phyloP scores from a whole-genome alignment of 2,113 vertebrate species.

The Chionomys nivalis region DNA sequence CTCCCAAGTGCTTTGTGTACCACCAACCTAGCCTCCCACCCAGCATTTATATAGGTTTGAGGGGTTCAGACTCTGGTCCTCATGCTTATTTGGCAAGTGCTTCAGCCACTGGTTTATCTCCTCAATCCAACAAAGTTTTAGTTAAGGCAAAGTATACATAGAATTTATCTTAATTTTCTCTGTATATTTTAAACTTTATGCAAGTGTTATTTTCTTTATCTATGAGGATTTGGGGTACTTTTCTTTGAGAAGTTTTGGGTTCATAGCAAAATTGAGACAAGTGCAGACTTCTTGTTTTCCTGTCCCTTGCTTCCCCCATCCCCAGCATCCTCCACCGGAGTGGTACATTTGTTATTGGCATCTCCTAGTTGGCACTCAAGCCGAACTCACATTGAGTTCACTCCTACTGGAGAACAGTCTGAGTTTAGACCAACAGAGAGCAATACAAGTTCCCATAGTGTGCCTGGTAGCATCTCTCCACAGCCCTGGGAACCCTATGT shows the following conservation, averaged over 20 bases:
- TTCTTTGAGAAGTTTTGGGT: neutral
- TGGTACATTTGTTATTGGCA: rapidly evolving
- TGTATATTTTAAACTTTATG: neutral
- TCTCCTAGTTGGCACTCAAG: neutral
- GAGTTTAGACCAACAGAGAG: neutral
- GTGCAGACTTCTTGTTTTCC: neutral
- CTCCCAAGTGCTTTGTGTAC: no score
- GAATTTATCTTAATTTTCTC: neutral
- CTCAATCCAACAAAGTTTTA: neutral
- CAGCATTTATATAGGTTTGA: no score
- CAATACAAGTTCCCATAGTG: no score
- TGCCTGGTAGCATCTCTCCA: no score
- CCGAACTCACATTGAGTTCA: neutral
- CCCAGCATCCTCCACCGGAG: no score
- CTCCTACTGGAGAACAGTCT: no score
- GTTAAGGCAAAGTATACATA: neutral
- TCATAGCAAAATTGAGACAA: neutral
- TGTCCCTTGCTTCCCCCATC: neutral
- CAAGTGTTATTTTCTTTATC: neutral
- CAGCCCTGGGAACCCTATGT: neutral
- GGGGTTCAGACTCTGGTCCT: no score
- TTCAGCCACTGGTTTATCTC: no score
- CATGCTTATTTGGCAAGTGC: no score
- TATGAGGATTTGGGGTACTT: neutral
- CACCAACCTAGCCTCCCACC: no score